Percentiles rank a stretch among this genome's conserved stretches.
Evolutionary conservation across 2,888 invertebrate species (phyloP).

Genomic region (Phania funesta): DNA sequence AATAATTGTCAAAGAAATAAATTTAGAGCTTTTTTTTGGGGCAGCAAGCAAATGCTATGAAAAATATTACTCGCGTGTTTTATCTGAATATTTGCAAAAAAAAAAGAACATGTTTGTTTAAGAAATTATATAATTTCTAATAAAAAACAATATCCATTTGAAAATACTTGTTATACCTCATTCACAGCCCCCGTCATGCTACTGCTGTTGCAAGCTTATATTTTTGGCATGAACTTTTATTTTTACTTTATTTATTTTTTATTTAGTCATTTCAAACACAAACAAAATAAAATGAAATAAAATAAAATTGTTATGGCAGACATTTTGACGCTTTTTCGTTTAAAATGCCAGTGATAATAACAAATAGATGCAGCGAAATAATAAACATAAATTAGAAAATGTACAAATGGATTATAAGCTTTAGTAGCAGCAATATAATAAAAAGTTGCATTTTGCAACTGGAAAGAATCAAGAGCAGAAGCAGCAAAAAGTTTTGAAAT

Average conservation of each 20-base stretch:
- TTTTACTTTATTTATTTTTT: conserved; percentile 3
- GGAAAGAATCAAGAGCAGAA: neutral
- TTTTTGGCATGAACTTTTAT: conserved; percentile 31
- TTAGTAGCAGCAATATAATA: neutral
- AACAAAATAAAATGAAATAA: conserved; percentile 18
- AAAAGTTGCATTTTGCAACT: neutral
- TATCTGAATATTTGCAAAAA: neutral
- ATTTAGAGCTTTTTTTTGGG: too few species aligned
- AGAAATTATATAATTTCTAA: neutral
- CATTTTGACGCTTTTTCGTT: conserved; percentile 49
- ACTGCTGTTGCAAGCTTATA: too few species aligned
- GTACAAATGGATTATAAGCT: neutral
- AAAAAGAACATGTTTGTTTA: neutral
- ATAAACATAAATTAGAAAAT: neutral
- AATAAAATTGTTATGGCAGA: conserved; percentile 36
- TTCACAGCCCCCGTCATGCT: neutral
- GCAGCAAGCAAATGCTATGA: neutral
- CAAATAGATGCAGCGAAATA: neutral
- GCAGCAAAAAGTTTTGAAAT: neutral
- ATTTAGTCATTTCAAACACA: neutral
- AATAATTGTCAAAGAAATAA: too few species aligned
- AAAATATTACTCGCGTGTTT: neutral
- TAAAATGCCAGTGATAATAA: conserved; percentile 21
- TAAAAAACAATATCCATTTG: neutral
- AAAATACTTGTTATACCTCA: neutral